Evolutionary conservation across 2,797 vertebrate genomes (phyloP).

Genomic region (Sarcophilus harrisii): DNA sequence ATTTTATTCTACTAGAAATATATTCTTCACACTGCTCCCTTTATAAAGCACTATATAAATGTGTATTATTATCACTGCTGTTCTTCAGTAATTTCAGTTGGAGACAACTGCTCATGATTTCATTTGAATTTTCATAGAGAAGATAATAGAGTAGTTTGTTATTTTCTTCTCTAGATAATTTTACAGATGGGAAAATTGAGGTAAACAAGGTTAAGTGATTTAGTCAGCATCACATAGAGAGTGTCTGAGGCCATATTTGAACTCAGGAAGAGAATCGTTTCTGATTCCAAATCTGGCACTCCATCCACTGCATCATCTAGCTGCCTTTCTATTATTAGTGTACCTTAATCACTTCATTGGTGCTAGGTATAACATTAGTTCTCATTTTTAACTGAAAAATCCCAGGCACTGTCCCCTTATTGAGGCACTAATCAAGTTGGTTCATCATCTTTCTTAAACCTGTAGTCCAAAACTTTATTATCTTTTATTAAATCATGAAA

Average conservation of each 20-base stretch:
- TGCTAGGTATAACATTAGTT: not conserved
- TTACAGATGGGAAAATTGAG: not conserved
- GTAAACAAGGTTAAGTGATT: not conserved
- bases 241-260: not conserved
- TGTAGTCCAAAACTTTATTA: constrained; percentile 5
- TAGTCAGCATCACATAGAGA: not conserved
- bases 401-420: not conserved
- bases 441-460: not conserved
- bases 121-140: not conserved
- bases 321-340: not conserved
- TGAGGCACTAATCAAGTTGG: not conserved
- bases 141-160: too few relatives aligned
- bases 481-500: not conserved
- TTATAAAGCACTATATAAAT: not conserved
- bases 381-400: not conserved
- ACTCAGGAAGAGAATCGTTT: not conserved
- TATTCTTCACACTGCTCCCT: not conserved
- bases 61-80: not conserved
- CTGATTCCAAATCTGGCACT: not conserved
- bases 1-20: not conserved
- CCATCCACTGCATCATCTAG: not conserved
- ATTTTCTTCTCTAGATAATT: not conserved
- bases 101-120: not conserved
- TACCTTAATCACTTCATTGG: not conserved
- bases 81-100: not conserved